phyloP scores from a whole-genome alignment of 2,888 invertebrate genomes.

The Scaptomyza parva region DNA sequence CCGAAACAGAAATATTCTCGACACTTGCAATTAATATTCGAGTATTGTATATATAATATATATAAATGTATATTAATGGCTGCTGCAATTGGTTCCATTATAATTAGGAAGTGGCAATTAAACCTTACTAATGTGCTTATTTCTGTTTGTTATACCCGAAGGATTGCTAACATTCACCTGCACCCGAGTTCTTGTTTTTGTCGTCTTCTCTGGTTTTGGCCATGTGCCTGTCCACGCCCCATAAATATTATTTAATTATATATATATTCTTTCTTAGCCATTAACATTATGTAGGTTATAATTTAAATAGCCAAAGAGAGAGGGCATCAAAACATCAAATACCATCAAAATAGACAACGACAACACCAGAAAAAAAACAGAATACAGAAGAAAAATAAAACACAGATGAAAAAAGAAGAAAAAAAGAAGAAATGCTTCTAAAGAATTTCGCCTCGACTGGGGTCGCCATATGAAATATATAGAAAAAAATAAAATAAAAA shows the following conservation, averaged over 20 bases:
- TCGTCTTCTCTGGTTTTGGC: too few relatives aligned
- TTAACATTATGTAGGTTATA: slow-evolving; percentile 78
- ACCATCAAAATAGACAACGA: slow-evolving; percentile 37
- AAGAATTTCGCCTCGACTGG: slow-evolving; percentile 79
- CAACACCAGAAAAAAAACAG: too few relatives aligned
- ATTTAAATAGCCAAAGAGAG: slow-evolving; percentile 66
- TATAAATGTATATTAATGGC: neutral
- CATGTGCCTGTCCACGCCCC: slow-evolving; percentile 77
- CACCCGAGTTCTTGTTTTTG: slow-evolving; percentile 19
- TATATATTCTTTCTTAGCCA: slow-evolving; percentile 70
- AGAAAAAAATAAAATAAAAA: slow-evolving; percentile 14
- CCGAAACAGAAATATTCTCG: neutral
- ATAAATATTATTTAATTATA: slow-evolving; percentile 76
- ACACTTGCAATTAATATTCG: neutral
- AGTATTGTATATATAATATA: neutral
- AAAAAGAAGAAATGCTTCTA: slow-evolving; percentile 62
- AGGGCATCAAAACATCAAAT: slow-evolving; percentile 63
- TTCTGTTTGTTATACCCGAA: slow-evolving; percentile 24
- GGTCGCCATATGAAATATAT: slow-evolving; percentile 62
- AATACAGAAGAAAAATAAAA: slow-evolving; percentile 18
- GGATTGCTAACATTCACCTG: slow-evolving; percentile 16
- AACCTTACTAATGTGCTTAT: neutral
- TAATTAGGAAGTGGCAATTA: slow-evolving; percentile 24
- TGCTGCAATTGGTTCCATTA: slow-evolving; percentile 14
- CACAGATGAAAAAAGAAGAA: slow-evolving; percentile 58